These are phyloP conservation scores for Tetragonisca angustula DNA, from an alignment of 2,888 invertebrate genomes.

Conservation along the genomic window DNA sequence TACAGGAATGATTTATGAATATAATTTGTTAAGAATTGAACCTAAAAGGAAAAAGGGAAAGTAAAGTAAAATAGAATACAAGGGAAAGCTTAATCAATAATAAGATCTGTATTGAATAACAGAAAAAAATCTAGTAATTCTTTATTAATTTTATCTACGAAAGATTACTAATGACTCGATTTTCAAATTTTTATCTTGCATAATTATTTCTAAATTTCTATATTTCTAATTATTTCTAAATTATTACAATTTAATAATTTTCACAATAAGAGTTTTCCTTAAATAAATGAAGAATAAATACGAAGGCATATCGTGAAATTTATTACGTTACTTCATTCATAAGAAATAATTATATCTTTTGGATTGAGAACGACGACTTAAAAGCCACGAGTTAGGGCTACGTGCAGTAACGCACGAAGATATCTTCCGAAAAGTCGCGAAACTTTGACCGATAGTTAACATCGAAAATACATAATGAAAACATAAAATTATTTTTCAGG, in stretches of 20 bases:
- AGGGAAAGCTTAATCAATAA: neutral
- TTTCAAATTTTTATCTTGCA: neutral
- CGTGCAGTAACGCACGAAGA: slow-evolving; percentile 26
- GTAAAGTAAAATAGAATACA: too few relatives aligned
- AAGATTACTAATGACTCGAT: neutral
- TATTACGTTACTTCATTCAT: slow-evolving; percentile 13
- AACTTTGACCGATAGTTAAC: neutral
- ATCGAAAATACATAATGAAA: neutral
- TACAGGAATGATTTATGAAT: too few relatives aligned
- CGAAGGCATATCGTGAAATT: slow-evolving; percentile 1
- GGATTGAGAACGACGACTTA: neutral
- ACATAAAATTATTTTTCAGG: slow-evolving; percentile 49
- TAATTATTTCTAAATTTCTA: neutral
- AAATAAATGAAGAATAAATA: neutral
- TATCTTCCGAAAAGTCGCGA: neutral
- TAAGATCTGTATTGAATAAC: neutral
- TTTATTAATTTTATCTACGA: neutral
- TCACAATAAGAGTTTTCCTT: neutral
- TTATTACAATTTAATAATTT: neutral
- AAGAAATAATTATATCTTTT: neutral
- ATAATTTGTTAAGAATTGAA: too few relatives aligned
- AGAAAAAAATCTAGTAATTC: neutral
- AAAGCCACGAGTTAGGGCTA: slow-evolving; percentile 2
- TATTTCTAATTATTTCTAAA: neutral
- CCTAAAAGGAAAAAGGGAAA: too few relatives aligned